Evolutionary conservation across 1,140 invertebrate genomes (phyloP).

Genomic region (Drosophila sechellia): DNA sequence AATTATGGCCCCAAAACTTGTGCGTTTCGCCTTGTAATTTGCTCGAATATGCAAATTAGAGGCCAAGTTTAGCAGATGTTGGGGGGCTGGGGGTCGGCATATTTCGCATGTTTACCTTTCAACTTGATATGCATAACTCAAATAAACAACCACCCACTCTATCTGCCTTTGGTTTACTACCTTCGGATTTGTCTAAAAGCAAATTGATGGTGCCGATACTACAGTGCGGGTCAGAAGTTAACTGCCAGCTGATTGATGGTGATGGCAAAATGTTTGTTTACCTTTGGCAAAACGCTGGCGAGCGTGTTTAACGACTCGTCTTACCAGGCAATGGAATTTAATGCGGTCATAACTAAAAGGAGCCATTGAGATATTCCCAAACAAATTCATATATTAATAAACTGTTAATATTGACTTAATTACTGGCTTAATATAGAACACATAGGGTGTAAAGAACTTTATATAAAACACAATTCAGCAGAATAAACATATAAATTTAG

Average conservation of each 20-base stretch:
- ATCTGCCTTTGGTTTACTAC: slow-evolving; percentile 10
- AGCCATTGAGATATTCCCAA: neutral
- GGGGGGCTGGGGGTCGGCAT: slow-evolving; percentile 12
- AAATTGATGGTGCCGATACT: slow-evolving; percentile 22
- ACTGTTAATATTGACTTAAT: too few relatives aligned
- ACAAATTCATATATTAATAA: neutral
- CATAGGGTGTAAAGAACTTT: too few relatives aligned
- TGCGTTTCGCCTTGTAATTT: slow-evolving; percentile 26
- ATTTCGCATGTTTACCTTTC: slow-evolving; percentile 69
- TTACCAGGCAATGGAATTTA: neutral
- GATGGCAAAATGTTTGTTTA: slow-evolving; percentile 40
- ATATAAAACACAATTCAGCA: too few relatives aligned
- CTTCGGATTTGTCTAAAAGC: slow-evolving; percentile 39
- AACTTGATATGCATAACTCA: slow-evolving; percentile 75
- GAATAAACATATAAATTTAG: neutral
- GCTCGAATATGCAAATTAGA: slow-evolving; percentile 46
- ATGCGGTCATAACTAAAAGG: neutral
- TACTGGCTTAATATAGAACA: too few relatives aligned
- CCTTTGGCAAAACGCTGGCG: neutral
- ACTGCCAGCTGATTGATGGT: slow-evolving; percentile 32
- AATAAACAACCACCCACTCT: slow-evolving; percentile 57
- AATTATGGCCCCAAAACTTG: slow-evolving; percentile 28
- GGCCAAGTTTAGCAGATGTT: slow-evolving; percentile 27
- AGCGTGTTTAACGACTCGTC: slow-evolving; percentile 7
- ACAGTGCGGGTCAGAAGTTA: slow-evolving; percentile 22